Base-by-base conservation (phyloP, 2,888 invertebrate genomes). In the Leptopilina syphax region DNA sequence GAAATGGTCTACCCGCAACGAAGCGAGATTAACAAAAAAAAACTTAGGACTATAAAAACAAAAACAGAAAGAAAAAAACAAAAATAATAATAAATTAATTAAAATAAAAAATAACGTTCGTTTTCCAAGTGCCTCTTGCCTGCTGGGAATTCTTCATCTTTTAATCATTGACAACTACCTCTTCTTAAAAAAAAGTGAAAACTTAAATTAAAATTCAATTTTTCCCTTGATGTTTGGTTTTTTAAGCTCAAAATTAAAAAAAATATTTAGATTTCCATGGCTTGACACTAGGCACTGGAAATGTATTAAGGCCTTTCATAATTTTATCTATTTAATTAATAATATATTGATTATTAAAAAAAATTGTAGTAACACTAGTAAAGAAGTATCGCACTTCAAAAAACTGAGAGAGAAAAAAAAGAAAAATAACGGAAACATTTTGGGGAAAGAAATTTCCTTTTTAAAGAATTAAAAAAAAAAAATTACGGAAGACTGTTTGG, bases 1-100 rank as follows among this genome's bases (percentile, higher is more conserved):
- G 95, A 80, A 93, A 93, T 88, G 93, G 93, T 87, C 93, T 94
- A 88, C 91, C 92, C 81, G 92, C 88, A 79, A 81, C 83, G 12
- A 92, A 92, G 82, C 82, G 86, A 84, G 92, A 92, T 88, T 92
- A 90, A 91, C 83, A 83, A 5, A 44, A 5, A 44, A 44, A 44
- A 44, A 63, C 82, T 80, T 83, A 84, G 81, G 84, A 87, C 85
- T 47, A 50, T 10, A 50, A 50, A 50, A 50, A 50, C 50, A 50
- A 50, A 47, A 47, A 47, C 7, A 4, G 8, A 7, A 47, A 47
- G 1, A 12, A 50, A 50, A 9, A 50, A 50, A 50, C 50, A 50
- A 50, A 12, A 50, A 50, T 50, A 50, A 50, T 50, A 50, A 50
- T 50, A 50, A 50, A 50, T 50, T 9, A 50, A 50, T 50, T 50